Base-by-base conservation (phyloP, 2,113 vertebrate species). In the Phaethon lepturus region DNA sequence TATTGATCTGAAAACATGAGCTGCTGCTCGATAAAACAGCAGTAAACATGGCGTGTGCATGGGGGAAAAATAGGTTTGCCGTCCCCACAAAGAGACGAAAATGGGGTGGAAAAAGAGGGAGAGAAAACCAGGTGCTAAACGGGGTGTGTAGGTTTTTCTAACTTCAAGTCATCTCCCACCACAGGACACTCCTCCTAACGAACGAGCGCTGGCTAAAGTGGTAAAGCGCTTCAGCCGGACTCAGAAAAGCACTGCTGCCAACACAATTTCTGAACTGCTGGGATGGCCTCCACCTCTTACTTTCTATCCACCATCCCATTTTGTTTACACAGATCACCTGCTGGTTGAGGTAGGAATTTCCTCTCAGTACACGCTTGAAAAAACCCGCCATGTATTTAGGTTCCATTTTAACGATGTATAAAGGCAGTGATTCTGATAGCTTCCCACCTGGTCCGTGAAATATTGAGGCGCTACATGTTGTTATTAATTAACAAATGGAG, bases 241-340 rank as follows among this genome's bases (percentile, higher is more conserved):
- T 50, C 71, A 5, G 0, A 5, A 11, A 9, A 17, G 18, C 16
- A 7, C 10, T 33, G 38, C 64, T 44, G 59, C 24, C 17, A 56
- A 2, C 5, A 0, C 2, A 1, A 7, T 5, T 28, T 23, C 2
- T 38, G 67, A 88, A 0, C 42, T 88, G 71, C 88, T 52, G 17
- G 0, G 56, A 5, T n/a, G 19, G 14, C 45, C 35, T 38, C 29
- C 1, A 4, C 38, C 49, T 6, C 1, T 12, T 18, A 29, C 35
- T 2, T 29, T 38, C 96, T 78, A 49, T 6, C 72, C 79, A 6
- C 31, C 4, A 0, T 7, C 77, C 60, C 53, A 4, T 11, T 20
- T 8, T 42, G 9, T 17, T 26, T 11, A 29, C 18, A 15, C 1
- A 5, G n/a, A 50, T 42, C 68, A 45, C 7, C 73, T 45, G 56